These are phyloP conservation scores for Drusus annulatus DNA, from an alignment of 1,140 invertebrate species.

Conservation along the genomic window DNA sequence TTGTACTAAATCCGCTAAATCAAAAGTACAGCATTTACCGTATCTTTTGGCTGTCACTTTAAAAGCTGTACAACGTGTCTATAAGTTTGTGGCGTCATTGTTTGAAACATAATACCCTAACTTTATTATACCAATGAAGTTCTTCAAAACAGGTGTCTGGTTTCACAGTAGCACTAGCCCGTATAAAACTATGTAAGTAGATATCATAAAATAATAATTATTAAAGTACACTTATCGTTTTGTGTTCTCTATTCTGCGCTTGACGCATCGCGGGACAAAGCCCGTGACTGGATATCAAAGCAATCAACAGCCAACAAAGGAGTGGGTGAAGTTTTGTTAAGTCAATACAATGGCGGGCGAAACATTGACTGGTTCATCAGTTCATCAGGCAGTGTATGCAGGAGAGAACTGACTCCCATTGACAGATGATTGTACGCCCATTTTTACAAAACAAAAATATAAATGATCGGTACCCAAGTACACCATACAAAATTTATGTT, in stretches of 20 bases:
- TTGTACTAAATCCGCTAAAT: no score
- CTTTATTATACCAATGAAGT: background rate
- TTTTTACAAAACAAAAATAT: no score
- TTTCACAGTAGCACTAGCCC: conserved; percentile 5
- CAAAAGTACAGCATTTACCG: no score
- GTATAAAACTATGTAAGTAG: background rate
- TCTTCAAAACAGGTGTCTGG: conserved; percentile 3
- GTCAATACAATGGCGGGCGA: conserved; percentile 26
- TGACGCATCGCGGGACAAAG: conserved; percentile 1
- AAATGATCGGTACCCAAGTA: no score
- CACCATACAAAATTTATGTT: no score
- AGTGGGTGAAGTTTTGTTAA: conserved; percentile 22
- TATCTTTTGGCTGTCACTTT: no score
- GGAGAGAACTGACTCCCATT: background rate
- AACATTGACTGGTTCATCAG: conserved; percentile 15
- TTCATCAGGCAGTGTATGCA: background rate
- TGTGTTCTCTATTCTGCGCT: background rate
- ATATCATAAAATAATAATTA: no score
- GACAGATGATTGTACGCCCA: no score
- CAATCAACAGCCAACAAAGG: conserved; percentile 31
- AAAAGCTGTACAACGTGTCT: no score
- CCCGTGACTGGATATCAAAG: conserved; percentile 2
- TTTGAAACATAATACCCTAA: background rate
- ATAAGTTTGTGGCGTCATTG: no score
- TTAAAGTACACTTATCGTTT: no score